phyloP scores from a whole-genome alignment of 2,888 invertebrate genomes.

The Sphinx pinastri region DNA sequence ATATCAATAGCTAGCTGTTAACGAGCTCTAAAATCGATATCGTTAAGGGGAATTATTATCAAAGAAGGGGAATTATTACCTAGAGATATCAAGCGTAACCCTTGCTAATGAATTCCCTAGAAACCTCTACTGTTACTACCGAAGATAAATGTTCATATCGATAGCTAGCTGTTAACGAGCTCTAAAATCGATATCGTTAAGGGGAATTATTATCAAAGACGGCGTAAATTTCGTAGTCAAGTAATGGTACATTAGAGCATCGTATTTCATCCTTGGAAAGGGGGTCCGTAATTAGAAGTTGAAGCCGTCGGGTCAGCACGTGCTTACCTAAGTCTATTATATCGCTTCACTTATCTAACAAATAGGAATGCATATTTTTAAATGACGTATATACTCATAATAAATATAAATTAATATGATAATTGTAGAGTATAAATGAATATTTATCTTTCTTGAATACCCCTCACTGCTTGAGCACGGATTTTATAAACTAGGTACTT shows the following conservation, averaged over 20 bases:
- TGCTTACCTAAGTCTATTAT: too few relatives aligned
- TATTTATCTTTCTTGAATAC: too few relatives aligned
- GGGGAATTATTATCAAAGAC: slow-evolving; percentile 6
- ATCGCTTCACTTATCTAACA: too few relatives aligned
- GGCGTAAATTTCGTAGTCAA: slow-evolving; percentile 4
- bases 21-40: slow-evolving; percentile 8
- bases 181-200: slow-evolving; percentile 4
- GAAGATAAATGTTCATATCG: neutral
- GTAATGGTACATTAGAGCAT: neutral
- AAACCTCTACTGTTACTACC: neutral
- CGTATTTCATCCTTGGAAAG: neutral
- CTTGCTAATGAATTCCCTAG: neutral
- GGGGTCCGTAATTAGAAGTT: neutral
- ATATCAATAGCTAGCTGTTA: neutral
- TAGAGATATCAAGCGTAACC: neutral
- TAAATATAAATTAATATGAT: too few relatives aligned
- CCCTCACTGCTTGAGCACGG: too few relatives aligned
- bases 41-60: too few relatives aligned
- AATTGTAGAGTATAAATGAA: too few relatives aligned
- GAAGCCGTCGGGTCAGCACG: neutral
- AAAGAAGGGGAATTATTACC: too few relatives aligned
- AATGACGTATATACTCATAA: too few relatives aligned
- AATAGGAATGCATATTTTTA: too few relatives aligned
- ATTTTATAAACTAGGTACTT: too few relatives aligned
- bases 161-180: slow-evolving; percentile 3